Evolutionary conservation across 2,888 invertebrate genomes (phyloP).

Genomic region (Oligia fasciuncula): DNA sequence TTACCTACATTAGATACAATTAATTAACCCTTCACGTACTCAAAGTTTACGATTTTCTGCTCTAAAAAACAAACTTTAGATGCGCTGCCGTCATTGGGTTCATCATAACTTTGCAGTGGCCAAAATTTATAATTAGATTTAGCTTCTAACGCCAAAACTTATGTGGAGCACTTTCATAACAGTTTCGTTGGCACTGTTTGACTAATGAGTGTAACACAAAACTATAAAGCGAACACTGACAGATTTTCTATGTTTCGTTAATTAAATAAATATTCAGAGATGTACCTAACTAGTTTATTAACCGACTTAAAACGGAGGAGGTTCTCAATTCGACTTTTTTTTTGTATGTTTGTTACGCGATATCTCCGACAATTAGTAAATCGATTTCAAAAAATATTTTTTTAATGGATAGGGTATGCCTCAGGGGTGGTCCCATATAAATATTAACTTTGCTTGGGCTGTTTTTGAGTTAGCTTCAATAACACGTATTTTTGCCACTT

Average conservation of each 20-base stretch:
- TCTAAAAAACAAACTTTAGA: slow-evolving; percentile 56
- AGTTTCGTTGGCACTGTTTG: slow-evolving; percentile 74
- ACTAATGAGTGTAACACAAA: slow-evolving; percentile 72
- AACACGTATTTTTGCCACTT: too few species aligned
- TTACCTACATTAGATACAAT: slow-evolving; percentile 29
- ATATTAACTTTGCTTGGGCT: too few species aligned
- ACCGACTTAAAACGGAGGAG: too few species aligned
- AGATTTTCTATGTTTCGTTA: slow-evolving; percentile 52
- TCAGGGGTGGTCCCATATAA: too few species aligned
- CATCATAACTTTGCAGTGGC: slow-evolving; percentile 75
- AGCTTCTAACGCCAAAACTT: slow-evolving; percentile 76
- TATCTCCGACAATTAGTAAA: too few species aligned
- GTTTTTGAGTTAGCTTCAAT: too few species aligned
- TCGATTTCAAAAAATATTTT: too few species aligned
- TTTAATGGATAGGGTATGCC: too few species aligned
- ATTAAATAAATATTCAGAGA: slow-evolving; percentile 51
- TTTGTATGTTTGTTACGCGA: too few species aligned
- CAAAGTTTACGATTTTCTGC: slow-evolving; percentile 48
- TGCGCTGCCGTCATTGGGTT: slow-evolving; percentile 56
- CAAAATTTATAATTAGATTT: slow-evolving; percentile 78
- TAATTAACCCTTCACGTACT: slow-evolving; percentile 43
- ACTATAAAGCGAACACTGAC: slow-evolving; percentile 57
- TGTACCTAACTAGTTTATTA: neutral
- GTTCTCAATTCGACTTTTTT: too few species aligned
- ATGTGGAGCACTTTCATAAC: slow-evolving; percentile 80